Conservation (phyloP, 2,113 vertebrate genomes). For the Bufo gargarizans region DNA sequence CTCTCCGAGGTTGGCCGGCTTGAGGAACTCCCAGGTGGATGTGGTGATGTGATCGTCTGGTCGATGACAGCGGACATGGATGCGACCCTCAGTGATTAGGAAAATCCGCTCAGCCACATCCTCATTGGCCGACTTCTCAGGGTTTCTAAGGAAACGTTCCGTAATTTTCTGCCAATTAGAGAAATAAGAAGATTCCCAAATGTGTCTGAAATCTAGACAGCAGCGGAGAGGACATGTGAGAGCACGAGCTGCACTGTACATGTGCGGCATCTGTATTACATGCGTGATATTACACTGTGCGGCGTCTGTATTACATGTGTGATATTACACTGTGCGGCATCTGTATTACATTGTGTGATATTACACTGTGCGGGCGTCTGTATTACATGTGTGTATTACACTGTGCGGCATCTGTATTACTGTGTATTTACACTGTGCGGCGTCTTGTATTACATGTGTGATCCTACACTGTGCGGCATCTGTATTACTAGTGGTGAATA, state of each 20-base stretch:
- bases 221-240: too few species aligned
- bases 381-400: neutral
- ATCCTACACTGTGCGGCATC: neutral
- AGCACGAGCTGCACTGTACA: too few species aligned
- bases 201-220: too few species aligned
- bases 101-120: constrained; percentile 84
- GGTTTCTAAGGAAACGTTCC: constrained; percentile 83
- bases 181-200: neutral
- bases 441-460: neutral
- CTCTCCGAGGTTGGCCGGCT: constrained; percentile 64
- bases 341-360: neutral
- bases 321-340: neutral
- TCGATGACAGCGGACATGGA: constrained; percentile 82
- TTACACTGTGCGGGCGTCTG: neutral
- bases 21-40: constrained; percentile 77
- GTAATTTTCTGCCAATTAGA: constrained; percentile 77
- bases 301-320: neutral
- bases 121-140: constrained; percentile 72
- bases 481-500: neutral
- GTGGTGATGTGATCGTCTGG: constrained; percentile 74
- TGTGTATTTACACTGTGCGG: neutral
- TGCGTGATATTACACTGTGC: neutral
- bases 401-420: neutral
- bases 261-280: neutral
- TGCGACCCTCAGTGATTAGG: constrained; percentile 67